Conservation (phyloP, 2,113 vertebrate genomes). For the Ageneiosus marmoratus region DNA sequence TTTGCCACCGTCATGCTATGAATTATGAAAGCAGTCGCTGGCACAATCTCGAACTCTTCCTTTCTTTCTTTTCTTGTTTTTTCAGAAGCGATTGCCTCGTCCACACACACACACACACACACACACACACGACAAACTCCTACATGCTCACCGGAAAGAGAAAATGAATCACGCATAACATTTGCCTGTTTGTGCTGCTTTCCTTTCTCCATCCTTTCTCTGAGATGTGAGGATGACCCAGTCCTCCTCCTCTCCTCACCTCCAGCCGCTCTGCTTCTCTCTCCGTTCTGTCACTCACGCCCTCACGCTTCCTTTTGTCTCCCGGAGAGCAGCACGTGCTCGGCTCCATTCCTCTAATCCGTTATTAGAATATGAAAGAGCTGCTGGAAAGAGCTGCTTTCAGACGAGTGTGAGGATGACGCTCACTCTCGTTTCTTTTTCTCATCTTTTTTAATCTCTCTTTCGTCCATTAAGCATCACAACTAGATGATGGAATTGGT, state of each 20-base stretch:
- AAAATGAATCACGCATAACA: neutral
- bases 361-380: constrained; percentile 43
- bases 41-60: neutral
- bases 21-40: neutral
- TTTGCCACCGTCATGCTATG: neutral
- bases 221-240: constrained; percentile 3
- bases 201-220: neutral
- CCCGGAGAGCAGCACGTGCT: neutral
- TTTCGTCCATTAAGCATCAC: neutral
- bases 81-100: neutral
- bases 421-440: neutral
- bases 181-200: neutral
- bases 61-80: neutral
- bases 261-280: neutral
- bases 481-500: neutral
- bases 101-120: constrained; percentile 10
- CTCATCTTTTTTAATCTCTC: neutral
- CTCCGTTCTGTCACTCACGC: neutral
- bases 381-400: neutral
- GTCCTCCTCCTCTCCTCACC: neutral
- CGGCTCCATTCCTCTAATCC: neutral
- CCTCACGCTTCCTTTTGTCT: constrained; percentile 21
- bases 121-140: too few relatives aligned
- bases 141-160: neutral
- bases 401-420: neutral